Evolutionary conservation across 2,797 vertebrate genomes (phyloP), one percentile per base, ranked within the genome.

Genomic region (Pogoniulus pusillus): DNA sequence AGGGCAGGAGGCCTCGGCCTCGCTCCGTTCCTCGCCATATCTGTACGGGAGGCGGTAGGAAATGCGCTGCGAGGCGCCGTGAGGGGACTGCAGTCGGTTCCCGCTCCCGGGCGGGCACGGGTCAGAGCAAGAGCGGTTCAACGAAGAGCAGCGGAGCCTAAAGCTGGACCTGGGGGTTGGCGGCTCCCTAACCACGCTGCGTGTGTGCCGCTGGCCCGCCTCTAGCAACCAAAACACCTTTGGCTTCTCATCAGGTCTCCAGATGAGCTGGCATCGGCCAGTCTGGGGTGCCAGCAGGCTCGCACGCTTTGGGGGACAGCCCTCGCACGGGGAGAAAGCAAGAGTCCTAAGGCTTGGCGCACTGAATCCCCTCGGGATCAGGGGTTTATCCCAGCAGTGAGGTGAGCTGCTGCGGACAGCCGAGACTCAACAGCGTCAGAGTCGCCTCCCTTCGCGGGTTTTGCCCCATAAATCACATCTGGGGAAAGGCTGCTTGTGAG

Each of bases 111-210:
- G 0, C 73, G 39, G 45, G 58, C 53, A 34, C 10, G 34, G 74
- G 43, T n/a, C 13, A 35, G 54, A 41, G 7, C 10, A 1, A 34
- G 65, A 17, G 78, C 82, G 58, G 10, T 17, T 16, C 14, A 6
- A 43, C 66, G 60, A 3, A 49, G 69, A 15, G 45, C 32, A 77
- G 8, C 12, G 3, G 57, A 64, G 55, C 11, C 30, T n/a, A 7
- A 39, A 41, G 9, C 8, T 2, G 4, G 23, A 20, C 10, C 32
- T 54, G 4, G 62, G 41, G 12, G 30, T 59, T 37, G 0, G 0
- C 65, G 27, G 54, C n/a, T 41, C 70, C 37, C 57, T 7, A 3
- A 4, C 8, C 4, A 1, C 2, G 4, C 29, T 7, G 9, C 24
- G 49, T 41, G 16, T 0, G 7, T 30, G 18, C 23, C 5, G 4